Percentiles rank a stretch among this genome's conserved stretches.
Conservation (phyloP, 2,797 vertebrate genomes). For the Mormyrus hasselquistii region DNA sequence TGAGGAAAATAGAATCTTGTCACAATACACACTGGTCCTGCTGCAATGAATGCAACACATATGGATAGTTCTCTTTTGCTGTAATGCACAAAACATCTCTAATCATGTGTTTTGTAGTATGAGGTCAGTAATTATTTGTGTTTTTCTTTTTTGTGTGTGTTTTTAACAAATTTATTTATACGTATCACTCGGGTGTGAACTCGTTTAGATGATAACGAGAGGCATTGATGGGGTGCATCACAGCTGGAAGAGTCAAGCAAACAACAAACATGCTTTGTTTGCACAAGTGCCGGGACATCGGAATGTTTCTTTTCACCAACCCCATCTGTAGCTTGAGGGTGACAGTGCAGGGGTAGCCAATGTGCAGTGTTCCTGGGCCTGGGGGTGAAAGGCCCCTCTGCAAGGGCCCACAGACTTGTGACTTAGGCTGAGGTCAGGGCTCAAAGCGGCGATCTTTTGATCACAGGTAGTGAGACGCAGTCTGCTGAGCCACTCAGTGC, state of each 20-base stretch:
- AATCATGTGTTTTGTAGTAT: background rate
- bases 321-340: background rate
- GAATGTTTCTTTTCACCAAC: background rate
- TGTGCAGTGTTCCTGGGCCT: background rate
- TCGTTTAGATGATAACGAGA: background rate
- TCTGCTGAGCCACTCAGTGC: background rate
- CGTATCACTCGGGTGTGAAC: background rate
- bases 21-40: background rate
- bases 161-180: background rate
- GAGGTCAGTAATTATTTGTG: background rate
- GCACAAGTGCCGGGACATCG: background rate
- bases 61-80: background rate
- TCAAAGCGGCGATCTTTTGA: background rate
- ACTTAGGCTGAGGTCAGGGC: background rate
- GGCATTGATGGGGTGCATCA: background rate
- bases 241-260: background rate
- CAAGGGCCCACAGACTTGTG: background rate
- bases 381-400: background rate
- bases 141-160: background rate
- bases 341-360: background rate
- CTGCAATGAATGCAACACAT: background rate
- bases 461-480: background rate
- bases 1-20: background rate
- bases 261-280: background rate
- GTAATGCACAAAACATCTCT: background rate